Percentiles rank a stretch among this genome's conserved stretches.
Conservation (phyloP, 1,140 invertebrate species). For the Nylanderia fulva region DNA sequence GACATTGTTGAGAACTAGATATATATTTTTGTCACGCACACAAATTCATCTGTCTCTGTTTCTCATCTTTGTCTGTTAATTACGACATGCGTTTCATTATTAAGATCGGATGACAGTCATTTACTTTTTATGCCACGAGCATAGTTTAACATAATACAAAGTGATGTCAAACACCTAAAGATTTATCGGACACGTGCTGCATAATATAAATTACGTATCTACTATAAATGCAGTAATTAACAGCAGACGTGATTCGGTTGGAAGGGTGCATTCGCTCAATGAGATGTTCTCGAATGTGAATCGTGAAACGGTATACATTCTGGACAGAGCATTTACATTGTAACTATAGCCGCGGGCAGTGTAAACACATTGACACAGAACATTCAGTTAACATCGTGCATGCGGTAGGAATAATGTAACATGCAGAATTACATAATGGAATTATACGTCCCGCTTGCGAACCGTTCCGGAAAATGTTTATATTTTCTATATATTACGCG, state of each 20-base stretch:
- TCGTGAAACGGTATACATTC: conserved; percentile 58
- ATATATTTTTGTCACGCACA: neutral
- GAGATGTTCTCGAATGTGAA: conserved; percentile 62
- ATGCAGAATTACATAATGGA: conserved; percentile 62
- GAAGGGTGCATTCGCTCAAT: conserved; percentile 50
- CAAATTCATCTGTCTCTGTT: conserved; percentile 1
- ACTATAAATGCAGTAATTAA: conserved; percentile 61
- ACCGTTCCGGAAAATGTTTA: conserved; percentile 32
- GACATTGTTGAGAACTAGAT: neutral
- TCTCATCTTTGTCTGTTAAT: conserved; percentile 7
- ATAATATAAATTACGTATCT: conserved; percentile 56
- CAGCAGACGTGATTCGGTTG: conserved; percentile 47
- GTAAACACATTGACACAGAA: conserved; percentile 61
- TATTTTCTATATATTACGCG: conserved; percentile 37
- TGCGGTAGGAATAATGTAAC: conserved; percentile 61
- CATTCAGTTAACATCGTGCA: conserved; percentile 58
- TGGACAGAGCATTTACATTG: conserved; percentile 61
- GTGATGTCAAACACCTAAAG: conserved; percentile 17
- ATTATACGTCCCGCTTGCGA: conserved; percentile 50
- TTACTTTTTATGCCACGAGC: neutral
- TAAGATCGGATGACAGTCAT: neutral
- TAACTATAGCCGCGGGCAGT: conserved; percentile 59
- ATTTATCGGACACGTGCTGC: conserved; percentile 39
- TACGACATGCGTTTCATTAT: conserved; percentile 13
- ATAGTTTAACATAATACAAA: conserved; percentile 9